Percentiles rank a stretch among this genome's conserved stretches.
phyloP scores from a whole-genome alignment of 1,140 invertebrate genomes.

The Eulimnadia texana region DNA sequence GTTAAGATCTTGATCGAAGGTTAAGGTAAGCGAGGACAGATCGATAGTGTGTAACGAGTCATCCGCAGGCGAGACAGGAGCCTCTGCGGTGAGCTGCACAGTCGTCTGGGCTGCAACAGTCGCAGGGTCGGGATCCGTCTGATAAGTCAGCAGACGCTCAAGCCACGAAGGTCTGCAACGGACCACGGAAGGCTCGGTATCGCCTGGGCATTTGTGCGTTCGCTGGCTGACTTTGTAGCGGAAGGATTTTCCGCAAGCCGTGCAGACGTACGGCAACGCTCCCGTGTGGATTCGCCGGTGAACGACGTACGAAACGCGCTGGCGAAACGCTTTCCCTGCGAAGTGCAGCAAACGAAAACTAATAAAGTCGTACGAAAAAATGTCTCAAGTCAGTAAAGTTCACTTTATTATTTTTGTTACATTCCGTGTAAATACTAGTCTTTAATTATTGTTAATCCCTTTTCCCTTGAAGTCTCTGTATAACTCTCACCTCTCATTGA shows the following conservation, averaged over 20 bases:
- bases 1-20: conserved; percentile 1
- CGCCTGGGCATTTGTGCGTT: conserved; percentile 51
- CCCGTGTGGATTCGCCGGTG: conserved; percentile 70
- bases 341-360: conserved; percentile 20
- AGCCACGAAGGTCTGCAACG: conserved; percentile 4
- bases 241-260: conserved; percentile 62
- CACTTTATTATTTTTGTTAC: too few species aligned
- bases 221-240: conserved; percentile 70
- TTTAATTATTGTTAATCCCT: too few species aligned
- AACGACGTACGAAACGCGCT: conserved; percentile 69
- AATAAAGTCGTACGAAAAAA: too few species aligned
- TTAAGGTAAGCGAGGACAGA: conserved; percentile 1
- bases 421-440: too few species aligned
- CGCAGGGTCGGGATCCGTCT: neutral
- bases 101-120: neutral
- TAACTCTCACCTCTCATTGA: too few species aligned
- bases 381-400: too few species aligned
- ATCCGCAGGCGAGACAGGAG: neutral
- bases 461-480: too few species aligned
- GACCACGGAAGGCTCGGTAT: neutral
- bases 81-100: neutral
- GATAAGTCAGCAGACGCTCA: neutral
- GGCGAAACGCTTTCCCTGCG: conserved; percentile 67
- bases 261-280: conserved; percentile 66
- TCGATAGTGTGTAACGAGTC: conserved; percentile 2